Evolutionary conservation across 2,113 vertebrate genomes (phyloP), one percentile per base, ranked within the genome.

Genomic region (Myanophis thanlyinensis): DNA sequence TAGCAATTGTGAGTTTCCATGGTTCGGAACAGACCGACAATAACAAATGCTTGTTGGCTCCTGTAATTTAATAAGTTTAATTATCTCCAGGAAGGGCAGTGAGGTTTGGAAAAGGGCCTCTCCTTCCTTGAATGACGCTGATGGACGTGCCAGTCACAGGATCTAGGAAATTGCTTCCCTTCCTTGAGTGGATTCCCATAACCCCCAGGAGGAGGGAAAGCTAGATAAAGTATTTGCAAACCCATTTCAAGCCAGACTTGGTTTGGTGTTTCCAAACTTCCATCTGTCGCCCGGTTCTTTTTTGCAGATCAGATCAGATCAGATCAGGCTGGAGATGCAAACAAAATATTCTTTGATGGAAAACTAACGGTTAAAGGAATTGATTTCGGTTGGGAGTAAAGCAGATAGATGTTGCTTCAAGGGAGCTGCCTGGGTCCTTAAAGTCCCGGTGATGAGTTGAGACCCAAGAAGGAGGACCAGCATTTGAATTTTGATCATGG

Each of bases 31-130:
- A 40, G 73, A 44, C 44, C 18, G 22, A 95, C 96, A 95, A 93
- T 97, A 97, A 93, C 87, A 91, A 96, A 95, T 94, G 89, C 93
- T 95, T 96, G 85, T 92, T 96, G 97, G 95, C 88, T 54, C 94
- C 91, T 25, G 92, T 96, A 95, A 94, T 96, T 96, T 93, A 93
- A 96, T 96, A 96, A 96, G 93, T 94, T 95, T 93, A 95, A 96
- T 95, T 96, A 97, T 88, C 89, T 94, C 88, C 90, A 94, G 93
- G 89, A 89, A 93, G 84, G 52, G 96, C 80, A 93, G 62, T 47
- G 93, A 85, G 18, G 15, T 92, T 96, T 94, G 91, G 51, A 85
- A n/a, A 95, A 93, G 89, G 44, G 35, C 1, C 0, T 67, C 15
- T 40, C 93, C 54, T 35, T 90, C 92, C 93, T 95, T 93, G 93